Evolutionary conservation across 2,113 vertebrate species (phyloP), one percentile per base, ranked within the genome.

Genomic region (Saguinus midas): DNA sequence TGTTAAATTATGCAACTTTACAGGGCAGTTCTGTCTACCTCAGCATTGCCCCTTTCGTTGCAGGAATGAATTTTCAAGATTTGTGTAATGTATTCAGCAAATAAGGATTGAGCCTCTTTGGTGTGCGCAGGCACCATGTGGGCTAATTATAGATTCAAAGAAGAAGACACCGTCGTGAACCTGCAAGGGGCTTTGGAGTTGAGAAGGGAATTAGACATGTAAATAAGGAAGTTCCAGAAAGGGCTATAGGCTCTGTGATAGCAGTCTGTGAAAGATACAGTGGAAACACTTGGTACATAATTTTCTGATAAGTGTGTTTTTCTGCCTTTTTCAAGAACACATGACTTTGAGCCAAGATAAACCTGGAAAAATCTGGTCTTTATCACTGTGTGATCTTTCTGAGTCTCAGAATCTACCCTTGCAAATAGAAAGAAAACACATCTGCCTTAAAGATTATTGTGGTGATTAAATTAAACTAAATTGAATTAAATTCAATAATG

Each of bases 1-100:
- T 97, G 95, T 93, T 97, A 97, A 98, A 98, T 97, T 96, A 94
- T 98, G 98, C 92, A 0, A 8, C 96, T 98, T 97, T 58, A 66
- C 96, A 94, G 93, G 88, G 94, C 91, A 94, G 52, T 98, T 98
- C 95, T 98, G 87, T 92, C 97, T 94, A 87, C 92, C 91, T 97
- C 97, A 97, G 95, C 95, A 91, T 89, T 88, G 78, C 84, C 79
- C 79, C 68, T 84, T 96, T 89, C 86, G 87, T 73, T 1, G 8
- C 79, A 95, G 95, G 95, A 95, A 96, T 96, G 91, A 94, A 84
- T 89, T 91, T 97, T 93, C 35, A 83, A 75, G 86, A 96, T 95
- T 93, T 86, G 80, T 83, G 83, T 73, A 95, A 64, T 95, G 88
- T 96, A 96, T 96, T 96, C 89, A 91, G 68, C 95, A 93, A 94